Evolutionary conservation across 64 coral and sea anemone genomes (phyloP), one percentile per base, ranked within the genome.

Genomic region (Orbicella faveolata): DNA sequence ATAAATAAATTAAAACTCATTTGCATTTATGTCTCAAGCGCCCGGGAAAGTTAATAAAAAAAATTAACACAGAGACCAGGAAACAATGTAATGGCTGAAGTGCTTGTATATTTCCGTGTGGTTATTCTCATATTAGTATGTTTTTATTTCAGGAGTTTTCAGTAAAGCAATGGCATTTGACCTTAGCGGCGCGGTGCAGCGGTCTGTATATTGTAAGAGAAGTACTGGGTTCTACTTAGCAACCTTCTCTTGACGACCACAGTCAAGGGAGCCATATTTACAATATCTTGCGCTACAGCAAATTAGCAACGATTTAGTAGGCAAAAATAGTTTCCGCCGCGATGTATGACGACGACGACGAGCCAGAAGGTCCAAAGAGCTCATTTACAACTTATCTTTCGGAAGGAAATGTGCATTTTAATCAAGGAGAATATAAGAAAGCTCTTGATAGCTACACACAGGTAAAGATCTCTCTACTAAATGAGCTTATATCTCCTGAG

Each of bases 261-360:
- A 85, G 13, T 59, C 59, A 54, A 39, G 79, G 69, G 54, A n/a
- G 89, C 89, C 89, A 91, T 91, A 91, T 85, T 91, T 77, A 90
- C 89, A 62, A 36, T 16, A 59, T 79, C 54, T 81, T 36, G 67
- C 0, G 16, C 8, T 0, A 3, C 15, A 36, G 34, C 33, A 26
- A 65, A 52, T 72, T 3, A 72, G 3, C 37, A n/a, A 10, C 37
- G n/a, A 72, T 85, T 18, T 85, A 51, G 18, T 37, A 18, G 20
- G n/a, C 36, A 85, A 85, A 23, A 85, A 85, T 33, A 64, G 14
- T 13, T 85, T 72, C 26, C 39, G 19, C 64, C 37, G 48, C n/a
- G 52, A 99, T 99, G 96, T 99, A 99, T 70, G 96, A 99, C 63
- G 96, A 99, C 81, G 96, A 99, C 78, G 96, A 99, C 52, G 94